A percentile compares a stretch with the other conserved stretches of the same genome.
Conservation (phyloP, 2,888 invertebrate species). For the Cryptus viduatorius region DNA sequence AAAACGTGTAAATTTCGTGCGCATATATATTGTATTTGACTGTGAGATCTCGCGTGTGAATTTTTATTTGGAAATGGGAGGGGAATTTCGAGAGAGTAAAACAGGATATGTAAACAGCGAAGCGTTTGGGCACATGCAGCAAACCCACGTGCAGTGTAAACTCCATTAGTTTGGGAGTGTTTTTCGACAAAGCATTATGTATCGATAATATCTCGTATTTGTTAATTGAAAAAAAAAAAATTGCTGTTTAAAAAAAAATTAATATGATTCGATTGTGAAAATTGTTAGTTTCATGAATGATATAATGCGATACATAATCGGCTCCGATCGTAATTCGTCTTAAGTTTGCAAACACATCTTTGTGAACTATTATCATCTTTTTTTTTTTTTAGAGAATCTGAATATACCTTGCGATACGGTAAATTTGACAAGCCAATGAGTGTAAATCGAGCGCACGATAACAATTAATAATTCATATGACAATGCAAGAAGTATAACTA, state of each 20-base stretch:
- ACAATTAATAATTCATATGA: slow-evolving; percentile 62
- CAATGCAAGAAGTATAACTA: slow-evolving; percentile 71
- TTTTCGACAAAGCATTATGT: slow-evolving; percentile 57
- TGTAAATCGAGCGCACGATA: slow-evolving; percentile 74
- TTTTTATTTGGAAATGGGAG: slow-evolving; percentile 3
- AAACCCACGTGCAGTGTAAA: slow-evolving; percentile 80
- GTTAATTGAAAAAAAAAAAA: slow-evolving; percentile 11
- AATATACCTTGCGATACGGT: slow-evolving; percentile 71
- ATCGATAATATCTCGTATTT: slow-evolving; percentile 59
- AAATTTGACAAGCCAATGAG: slow-evolving; percentile 71
- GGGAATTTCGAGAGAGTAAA: slow-evolving; percentile 12
- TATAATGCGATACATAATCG: slow-evolving; percentile 72
- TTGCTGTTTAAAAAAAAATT: slow-evolving; percentile 4
- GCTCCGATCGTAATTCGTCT: slow-evolving; percentile 17
- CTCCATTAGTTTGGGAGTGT: slow-evolving; percentile 20
- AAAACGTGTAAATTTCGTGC: slow-evolving; percentile 15
- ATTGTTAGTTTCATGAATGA: slow-evolving; percentile 67
- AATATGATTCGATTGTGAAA: slow-evolving; percentile 24
- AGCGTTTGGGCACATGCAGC: slow-evolving; percentile 84
- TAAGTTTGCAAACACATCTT: slow-evolving; percentile 65
- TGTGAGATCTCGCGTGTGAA: neutral
- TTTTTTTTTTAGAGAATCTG: neutral
- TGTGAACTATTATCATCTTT: slow-evolving; percentile 3
- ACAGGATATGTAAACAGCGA: slow-evolving; percentile 81
- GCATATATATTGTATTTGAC: slow-evolving; percentile 15